phyloP scores from a whole-genome alignment of 1,140 invertebrate species.

The Nebria ingens region DNA sequence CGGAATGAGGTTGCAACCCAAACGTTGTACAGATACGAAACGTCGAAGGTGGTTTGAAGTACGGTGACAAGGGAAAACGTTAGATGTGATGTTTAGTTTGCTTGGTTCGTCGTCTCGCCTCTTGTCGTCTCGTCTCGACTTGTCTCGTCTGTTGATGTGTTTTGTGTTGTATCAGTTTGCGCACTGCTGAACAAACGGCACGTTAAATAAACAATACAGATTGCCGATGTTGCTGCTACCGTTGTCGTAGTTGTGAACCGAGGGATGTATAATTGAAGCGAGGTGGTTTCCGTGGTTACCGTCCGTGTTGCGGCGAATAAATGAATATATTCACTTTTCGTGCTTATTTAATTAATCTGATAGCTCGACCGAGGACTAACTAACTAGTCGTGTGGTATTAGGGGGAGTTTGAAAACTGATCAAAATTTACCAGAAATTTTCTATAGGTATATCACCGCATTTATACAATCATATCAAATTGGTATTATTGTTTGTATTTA shows the following conservation, averaged over 20 bases:
- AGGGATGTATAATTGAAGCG: neutral
- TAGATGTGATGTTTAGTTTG: neutral
- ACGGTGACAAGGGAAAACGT: neutral
- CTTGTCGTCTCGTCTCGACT: no score
- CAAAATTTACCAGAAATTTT: no score
- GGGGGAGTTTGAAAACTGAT: neutral
- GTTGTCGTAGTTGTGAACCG: no score
- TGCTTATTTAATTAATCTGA: neutral
- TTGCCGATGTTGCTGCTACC: no score
- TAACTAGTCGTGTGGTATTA: no score
- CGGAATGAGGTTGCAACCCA: neutral
- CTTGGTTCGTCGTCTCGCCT: neutral
- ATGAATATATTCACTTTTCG: neutral
- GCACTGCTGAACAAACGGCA: neutral
- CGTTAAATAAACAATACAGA: neutral
- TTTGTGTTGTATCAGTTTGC: no score
- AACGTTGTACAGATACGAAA: neutral
- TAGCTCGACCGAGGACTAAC: no score
- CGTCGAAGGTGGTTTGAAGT: no score
- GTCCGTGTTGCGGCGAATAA: neutral
- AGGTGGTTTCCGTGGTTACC: neutral
- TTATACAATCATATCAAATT: no score
- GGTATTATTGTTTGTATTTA: no score
- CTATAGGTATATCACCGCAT: no score
- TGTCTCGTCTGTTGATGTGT: no score